Evolutionary conservation across 1,140 invertebrate genomes (phyloP).

Genomic region (Coenobita brevimanus): DNA sequence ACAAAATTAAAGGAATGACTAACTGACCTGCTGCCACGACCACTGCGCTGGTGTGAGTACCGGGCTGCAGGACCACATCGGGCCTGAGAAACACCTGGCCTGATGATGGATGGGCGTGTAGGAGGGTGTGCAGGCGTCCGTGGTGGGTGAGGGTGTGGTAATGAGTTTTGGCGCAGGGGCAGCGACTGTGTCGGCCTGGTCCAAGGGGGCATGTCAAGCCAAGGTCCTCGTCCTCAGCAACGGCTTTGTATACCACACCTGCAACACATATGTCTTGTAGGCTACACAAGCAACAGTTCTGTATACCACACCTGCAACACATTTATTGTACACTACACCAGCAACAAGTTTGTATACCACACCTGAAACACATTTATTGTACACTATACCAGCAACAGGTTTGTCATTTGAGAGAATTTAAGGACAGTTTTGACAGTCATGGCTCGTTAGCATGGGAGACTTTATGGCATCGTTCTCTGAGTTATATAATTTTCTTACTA

Average conservation of each 20-base stretch:
- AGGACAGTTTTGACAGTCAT: no score
- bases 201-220: slow-evolving; percentile 35
- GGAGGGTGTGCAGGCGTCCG: neutral
- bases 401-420: no score
- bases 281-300: slow-evolving; percentile 12
- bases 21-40: slow-evolving; percentile 40
- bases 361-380: no score
- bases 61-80: neutral
- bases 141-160: neutral
- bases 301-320: slow-evolving; percentile 35
- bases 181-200: slow-evolving; percentile 30
- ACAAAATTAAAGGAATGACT: no score
- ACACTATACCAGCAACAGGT: no score
- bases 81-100: slow-evolving; percentile 23
- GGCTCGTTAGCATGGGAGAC: no score
- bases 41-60: neutral
- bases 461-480: no score
- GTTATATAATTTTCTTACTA: no score
- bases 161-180: slow-evolving; percentile 19
- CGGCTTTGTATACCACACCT: slow-evolving; percentile 43
- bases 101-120: slow-evolving; percentile 23
- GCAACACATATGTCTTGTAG: no score
- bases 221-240: slow-evolving; percentile 44
- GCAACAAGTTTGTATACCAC: slow-evolving; percentile 35
- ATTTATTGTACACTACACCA: no score